Percentiles rank a stretch among this genome's conserved stretches.
phyloP scores from a whole-genome alignment of 2,113 vertebrate genomes.

The Tinamus guttatus region DNA sequence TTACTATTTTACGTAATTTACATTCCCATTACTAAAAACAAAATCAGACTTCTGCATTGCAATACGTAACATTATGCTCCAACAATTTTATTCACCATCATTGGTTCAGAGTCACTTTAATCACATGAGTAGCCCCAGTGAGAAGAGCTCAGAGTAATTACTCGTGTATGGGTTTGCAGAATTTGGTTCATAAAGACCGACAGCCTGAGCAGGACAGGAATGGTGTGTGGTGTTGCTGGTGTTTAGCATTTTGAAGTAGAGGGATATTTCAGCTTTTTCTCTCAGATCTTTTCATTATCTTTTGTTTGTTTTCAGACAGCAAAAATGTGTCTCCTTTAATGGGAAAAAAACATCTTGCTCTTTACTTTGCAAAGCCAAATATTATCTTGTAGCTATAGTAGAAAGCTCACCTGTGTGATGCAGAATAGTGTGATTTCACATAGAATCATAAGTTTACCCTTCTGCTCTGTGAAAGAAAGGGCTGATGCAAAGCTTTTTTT shows the following conservation, averaged over 20 bases:
- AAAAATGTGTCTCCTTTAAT: neutral
- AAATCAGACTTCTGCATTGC: neutral
- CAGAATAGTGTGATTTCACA: neutral
- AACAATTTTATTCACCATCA: neutral
- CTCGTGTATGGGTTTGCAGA: neutral
- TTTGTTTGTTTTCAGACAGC: neutral
- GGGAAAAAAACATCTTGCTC: neutral
- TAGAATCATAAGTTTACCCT: neutral
- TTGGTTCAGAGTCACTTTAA: neutral
- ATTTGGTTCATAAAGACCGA: neutral
- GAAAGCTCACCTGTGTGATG: neutral
- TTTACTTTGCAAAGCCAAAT: neutral
- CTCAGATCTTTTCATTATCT: neutral
- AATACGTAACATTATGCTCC: neutral
- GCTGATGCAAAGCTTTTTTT: neutral
- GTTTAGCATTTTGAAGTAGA: neutral
- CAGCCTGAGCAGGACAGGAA: neutral
- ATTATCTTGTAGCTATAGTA: neutral
- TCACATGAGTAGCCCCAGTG: neutral
- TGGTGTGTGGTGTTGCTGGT: neutral
- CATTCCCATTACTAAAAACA: neutral
- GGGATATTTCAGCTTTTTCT: neutral
- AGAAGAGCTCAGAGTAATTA: slow-evolving; percentile 7
- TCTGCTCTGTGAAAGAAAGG: neutral
- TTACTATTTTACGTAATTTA: neutral